Percentiles rank a stretch among this genome's conserved stretches.
Evolutionary conservation across 53 echinoderm and acorn worm genomes (phyloP).

Genomic region (Patiria pectinifera): DNA sequence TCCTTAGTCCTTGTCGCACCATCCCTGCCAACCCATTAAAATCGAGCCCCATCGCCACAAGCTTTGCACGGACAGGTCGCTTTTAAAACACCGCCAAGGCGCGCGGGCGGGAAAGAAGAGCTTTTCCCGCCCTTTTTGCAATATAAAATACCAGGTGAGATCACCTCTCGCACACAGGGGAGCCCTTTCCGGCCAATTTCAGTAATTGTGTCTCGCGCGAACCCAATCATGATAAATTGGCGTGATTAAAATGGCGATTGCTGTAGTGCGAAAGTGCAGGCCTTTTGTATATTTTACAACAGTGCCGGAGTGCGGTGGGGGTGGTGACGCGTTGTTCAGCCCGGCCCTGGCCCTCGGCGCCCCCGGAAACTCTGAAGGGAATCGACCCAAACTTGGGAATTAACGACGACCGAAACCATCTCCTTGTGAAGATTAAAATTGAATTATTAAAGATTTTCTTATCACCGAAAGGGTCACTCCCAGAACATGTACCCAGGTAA

Average conservation of each 20-base stretch:
- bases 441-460: conserved; percentile 8
- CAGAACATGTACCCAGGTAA: neutral
- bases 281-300: neutral
- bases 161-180: conserved; percentile 1
- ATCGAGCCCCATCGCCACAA: neutral
- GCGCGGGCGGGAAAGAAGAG: neutral
- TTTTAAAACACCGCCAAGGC: conserved; percentile 29
- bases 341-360: neutral
- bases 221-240: conserved; percentile 41
- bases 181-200: conserved; percentile 37
- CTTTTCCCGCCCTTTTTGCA: conserved; percentile 21
- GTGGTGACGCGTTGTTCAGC: neutral
- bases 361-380: neutral
- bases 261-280: neutral
- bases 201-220: conserved; percentile 44
- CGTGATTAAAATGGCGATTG: conserved; percentile 44
- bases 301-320: neutral
- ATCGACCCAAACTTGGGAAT: neutral
- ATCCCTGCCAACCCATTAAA: conserved; percentile 14
- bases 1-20: neutral
- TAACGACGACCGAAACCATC: neutral
- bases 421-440: conserved; percentile 14
- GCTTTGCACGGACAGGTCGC: conserved; percentile 9
- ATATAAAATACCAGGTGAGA: conserved; percentile 20
- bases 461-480: neutral